Evolutionary conservation across 1,140 invertebrate genomes (phyloP).

Genomic region (Panulirus ornatus): DNA sequence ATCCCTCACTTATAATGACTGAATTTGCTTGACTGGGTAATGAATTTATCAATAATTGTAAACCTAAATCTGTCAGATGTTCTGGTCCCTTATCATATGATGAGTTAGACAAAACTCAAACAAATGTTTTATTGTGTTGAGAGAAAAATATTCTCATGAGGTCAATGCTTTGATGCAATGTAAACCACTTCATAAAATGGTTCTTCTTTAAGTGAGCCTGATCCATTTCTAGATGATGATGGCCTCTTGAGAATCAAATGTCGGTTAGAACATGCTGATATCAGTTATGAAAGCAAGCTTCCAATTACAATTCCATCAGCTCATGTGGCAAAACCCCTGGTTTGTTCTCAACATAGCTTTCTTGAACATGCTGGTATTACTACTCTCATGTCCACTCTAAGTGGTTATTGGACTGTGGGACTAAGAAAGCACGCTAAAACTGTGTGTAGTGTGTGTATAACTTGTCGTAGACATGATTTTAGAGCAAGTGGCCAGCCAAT

Average conservation of each 20-base stretch:
- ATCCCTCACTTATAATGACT: not conserved
- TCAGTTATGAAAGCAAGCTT: slow-evolving; percentile 43
- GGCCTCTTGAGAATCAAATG: slow-evolving; percentile 19
- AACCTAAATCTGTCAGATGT: not conserved
- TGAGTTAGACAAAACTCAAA: not conserved
- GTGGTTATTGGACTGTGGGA: slow-evolving; percentile 16
- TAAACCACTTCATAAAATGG: not conserved
- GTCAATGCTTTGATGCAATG: not conserved
- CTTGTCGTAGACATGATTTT: slow-evolving; percentile 21
- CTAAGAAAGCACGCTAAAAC: slow-evolving; percentile 26
- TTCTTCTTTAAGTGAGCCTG: not conserved
- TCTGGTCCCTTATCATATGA: not conserved
- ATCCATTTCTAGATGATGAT: slow-evolving; percentile 23
- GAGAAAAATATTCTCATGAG: not conserved
- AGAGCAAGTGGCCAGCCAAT: not conserved
- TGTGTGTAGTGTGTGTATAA: slow-evolving; percentile 16
- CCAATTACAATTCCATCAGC: slow-evolving; percentile 2
- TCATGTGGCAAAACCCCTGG: slow-evolving; percentile 23
- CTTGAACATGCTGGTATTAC: slow-evolving; percentile 10
- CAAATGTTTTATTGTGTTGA: too few relatives aligned
- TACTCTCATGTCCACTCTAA: too few relatives aligned
- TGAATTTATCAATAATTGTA: slow-evolving; percentile 4
- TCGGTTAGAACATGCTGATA: not conserved
- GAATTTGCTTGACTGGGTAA: not conserved
- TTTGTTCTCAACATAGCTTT: slow-evolving; percentile 20